Conservation (phyloP, 2,113 vertebrate genomes). For the Thinocorus orbignyianus region DNA sequence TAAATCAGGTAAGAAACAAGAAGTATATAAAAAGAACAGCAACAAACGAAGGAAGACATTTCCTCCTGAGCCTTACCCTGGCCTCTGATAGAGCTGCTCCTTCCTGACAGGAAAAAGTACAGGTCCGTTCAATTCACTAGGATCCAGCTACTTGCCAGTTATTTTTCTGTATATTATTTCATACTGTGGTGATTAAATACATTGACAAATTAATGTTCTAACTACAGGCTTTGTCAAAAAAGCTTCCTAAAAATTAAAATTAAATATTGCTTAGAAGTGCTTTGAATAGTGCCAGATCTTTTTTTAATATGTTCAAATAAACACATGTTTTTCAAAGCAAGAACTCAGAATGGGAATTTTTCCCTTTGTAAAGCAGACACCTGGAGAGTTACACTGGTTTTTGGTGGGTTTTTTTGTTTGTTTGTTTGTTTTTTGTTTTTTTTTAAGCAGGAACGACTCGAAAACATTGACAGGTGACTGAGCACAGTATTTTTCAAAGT, state of each 20-base stretch:
- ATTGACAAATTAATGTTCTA: neutral
- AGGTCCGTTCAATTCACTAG: neutral
- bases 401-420: too few relatives aligned
- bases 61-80: neutral
- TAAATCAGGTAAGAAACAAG: neutral
- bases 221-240: neutral
- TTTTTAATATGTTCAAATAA: neutral
- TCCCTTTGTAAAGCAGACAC: neutral
- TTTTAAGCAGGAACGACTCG: neutral
- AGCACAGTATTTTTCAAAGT: neutral
- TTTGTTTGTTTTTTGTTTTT: too few relatives aligned
- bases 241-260: neutral
- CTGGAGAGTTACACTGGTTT: neutral
- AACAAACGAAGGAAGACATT: neutral
- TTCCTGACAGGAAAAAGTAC: neutral
- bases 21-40: neutral
- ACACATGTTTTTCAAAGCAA: neutral
- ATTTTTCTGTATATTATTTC: neutral
- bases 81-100: neutral
- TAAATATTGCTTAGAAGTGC: neutral
- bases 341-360: neutral
- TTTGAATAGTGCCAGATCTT: neutral
- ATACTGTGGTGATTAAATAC: neutral
- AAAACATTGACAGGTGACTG: neutral
- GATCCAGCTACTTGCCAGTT: neutral